Evolutionary conservation across 2,888 invertebrate genomes (phyloP).

Genomic region (Scaeva pyrastri): DNA sequence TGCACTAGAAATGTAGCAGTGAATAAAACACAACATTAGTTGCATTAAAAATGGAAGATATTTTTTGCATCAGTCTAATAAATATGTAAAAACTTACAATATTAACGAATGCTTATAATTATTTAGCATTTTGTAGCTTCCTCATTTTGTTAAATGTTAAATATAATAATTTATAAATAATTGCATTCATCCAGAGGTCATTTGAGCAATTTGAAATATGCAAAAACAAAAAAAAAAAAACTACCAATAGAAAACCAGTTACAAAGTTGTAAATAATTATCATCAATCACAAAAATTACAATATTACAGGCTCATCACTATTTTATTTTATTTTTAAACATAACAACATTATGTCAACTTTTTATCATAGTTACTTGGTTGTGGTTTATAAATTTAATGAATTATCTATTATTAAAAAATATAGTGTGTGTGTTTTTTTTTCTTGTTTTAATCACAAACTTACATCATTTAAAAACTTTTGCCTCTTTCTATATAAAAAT

Average conservation of each 20-base stretch:
- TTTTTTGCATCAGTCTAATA: too few relatives aligned
- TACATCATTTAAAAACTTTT: slow-evolving; percentile 17
- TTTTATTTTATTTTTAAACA: neutral
- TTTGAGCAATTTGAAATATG: neutral
- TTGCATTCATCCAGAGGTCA: neutral
- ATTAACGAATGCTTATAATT: neutral
- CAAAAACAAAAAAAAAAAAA: neutral
- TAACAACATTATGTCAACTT: neutral
- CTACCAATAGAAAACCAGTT: neutral
- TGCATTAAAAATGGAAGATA: too few relatives aligned
- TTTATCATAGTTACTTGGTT: neutral
- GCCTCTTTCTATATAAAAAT: neutral
- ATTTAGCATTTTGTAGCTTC: neutral
- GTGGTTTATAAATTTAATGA: neutral
- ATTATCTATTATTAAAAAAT: slow-evolving; percentile 3
- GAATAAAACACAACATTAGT: too few relatives aligned
- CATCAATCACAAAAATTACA: slow-evolving; percentile 5
- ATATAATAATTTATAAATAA: slow-evolving; percentile 2
- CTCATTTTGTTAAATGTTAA: neutral
- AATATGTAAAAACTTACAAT: neutral
- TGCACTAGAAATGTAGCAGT: too few relatives aligned
- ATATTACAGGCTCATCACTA: neutral
- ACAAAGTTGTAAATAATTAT: neutral
- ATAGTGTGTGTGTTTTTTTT: too few relatives aligned
- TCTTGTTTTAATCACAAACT: too few relatives aligned